Percentiles rank a stretch among this genome's conserved stretches.
Conservation (phyloP, 1,140 invertebrate species). For the Zelostemma sp. region DNA sequence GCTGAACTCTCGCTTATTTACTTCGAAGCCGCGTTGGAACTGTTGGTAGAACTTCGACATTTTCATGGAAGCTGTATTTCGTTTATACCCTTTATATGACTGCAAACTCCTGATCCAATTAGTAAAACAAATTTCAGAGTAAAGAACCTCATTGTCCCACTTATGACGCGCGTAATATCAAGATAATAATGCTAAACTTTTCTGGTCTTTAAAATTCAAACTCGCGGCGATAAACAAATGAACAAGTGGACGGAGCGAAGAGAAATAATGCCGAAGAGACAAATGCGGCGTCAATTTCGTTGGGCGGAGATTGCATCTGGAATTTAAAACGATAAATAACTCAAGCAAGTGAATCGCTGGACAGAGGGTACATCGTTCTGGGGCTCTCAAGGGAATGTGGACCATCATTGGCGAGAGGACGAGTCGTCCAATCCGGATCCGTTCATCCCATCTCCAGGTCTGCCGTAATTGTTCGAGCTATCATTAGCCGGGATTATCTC, state of each 20-base stretch:
- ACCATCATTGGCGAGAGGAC: conserved; percentile 51
- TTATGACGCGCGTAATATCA: neutral
- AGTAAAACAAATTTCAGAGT: conserved; percentile 2
- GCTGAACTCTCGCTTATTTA: conserved; percentile 63
- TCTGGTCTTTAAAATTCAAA: neutral
- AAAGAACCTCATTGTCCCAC: neutral
- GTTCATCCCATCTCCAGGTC: conserved; percentile 52
- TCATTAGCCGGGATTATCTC: conserved; percentile 65
- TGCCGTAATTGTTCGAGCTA: conserved; percentile 62
- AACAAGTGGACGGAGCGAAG: neutral
- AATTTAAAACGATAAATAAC: conserved; percentile 51
- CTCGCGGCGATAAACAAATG: conserved; percentile 1
- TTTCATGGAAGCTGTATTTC: conserved; percentile 13
- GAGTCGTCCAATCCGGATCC: conserved; percentile 53
- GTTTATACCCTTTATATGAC: conserved; percentile 3
- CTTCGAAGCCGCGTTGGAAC: conserved; percentile 42
- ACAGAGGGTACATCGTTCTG: conserved; percentile 43
- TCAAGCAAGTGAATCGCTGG: conserved; percentile 43
- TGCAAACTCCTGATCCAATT: conserved; percentile 30
- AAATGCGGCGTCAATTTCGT: conserved; percentile 30
- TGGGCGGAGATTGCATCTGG: conserved; percentile 35
- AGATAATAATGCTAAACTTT: no score
- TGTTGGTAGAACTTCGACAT: conserved; percentile 16
- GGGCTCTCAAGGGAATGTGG: conserved; percentile 46
- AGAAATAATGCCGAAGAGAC: conserved; percentile 33